Evolutionary conservation across 1,140 invertebrate species (phyloP), one percentile per base, ranked within the genome.

Genomic region (Hyles vespertilio): DNA sequence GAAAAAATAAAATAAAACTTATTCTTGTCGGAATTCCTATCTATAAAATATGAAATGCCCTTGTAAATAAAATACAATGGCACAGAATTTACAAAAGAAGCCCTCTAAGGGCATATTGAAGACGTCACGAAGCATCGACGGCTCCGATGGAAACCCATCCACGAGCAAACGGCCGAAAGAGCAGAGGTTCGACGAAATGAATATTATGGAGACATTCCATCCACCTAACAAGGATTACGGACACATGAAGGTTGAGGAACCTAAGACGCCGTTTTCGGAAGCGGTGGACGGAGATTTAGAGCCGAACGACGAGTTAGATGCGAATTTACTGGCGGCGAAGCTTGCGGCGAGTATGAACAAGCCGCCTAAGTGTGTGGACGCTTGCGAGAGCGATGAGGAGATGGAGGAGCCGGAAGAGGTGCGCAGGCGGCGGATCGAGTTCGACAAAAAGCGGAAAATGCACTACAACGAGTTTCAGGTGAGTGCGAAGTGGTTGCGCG

Each of bases 191-290:
- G 98, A 99, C 91, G 98, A 99, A 91, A 98, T 99, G 94, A 99
- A 99, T 90, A 99, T 99, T 64, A 92, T 99, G 71, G 97, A 98
- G 59, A 99, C 99, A 3, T 93, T 98, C 76, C 98, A 99, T 92
- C 98, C 98, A 46, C 89, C 96, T 34, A 98, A 98, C 81, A 99
- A 99, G 90, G 98, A 99, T 90, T 99, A 99, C 90, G 98, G 98
- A 7, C 97, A 98, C 79, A 99, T 99, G 97, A 99, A 99, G 91
- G 98, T 99, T 58, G 97, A 99, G 75, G 98, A 99, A 88, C 97
- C 98, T 44, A 97, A 98, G 90, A 99, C 99, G 7, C 99, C 98
- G 2, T 99, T 95, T 78, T 89, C 87, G 5, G 87, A 90, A 65
- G 94, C 95, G 67, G 92, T 94, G 58, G 93, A 94, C 58, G 92